A percentile compares a stretch with the other conserved stretches of the same genome.
Evolutionary conservation across 92 coral and sea anemone species (phyloP).

Genomic region (Epizoanthus rinbou): DNA sequence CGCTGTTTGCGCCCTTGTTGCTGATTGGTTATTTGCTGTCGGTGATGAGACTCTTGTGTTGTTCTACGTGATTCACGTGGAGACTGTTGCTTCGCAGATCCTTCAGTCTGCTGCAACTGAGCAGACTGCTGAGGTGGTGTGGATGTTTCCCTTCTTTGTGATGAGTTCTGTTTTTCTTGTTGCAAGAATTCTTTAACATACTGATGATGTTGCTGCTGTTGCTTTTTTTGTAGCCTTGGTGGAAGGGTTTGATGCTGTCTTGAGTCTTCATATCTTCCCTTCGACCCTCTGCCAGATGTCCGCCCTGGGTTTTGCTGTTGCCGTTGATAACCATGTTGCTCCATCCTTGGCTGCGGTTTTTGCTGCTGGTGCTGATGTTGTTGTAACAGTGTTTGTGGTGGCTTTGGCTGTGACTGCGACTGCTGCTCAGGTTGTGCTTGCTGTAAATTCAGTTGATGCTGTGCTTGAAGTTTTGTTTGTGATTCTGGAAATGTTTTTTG

Average conservation of each 20-base stretch:
- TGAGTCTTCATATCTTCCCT: constrained; percentile 75
- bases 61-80: constrained; percentile 22
- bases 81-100: constrained; percentile 43
- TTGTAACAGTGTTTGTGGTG: neutral
- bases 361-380: constrained; percentile 57
- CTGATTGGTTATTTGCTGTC: constrained; percentile 43
- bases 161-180: constrained; percentile 39
- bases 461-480: constrained; percentile 30
- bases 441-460: constrained; percentile 23
- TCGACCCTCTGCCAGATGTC: constrained; percentile 68
- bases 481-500: constrained; percentile 4
- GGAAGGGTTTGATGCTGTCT: constrained; percentile 81
- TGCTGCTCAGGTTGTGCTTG: constrained; percentile 1
- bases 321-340: constrained; percentile 51
- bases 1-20: constrained; percentile 54
- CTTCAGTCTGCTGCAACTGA: constrained; percentile 20
- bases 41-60: constrained; percentile 6
- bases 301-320: constrained; percentile 73
- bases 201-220: constrained; percentile 84
- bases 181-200: constrained; percentile 62
- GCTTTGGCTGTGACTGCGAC: neutral
- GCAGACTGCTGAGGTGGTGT: constrained; percentile 36
- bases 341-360: constrained; percentile 53
- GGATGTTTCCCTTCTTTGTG: constrained; percentile 41
- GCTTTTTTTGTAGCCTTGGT: constrained; percentile 85